phyloP scores from a whole-genome alignment of 2,113 vertebrate species.

The Labeo rohita region DNA sequence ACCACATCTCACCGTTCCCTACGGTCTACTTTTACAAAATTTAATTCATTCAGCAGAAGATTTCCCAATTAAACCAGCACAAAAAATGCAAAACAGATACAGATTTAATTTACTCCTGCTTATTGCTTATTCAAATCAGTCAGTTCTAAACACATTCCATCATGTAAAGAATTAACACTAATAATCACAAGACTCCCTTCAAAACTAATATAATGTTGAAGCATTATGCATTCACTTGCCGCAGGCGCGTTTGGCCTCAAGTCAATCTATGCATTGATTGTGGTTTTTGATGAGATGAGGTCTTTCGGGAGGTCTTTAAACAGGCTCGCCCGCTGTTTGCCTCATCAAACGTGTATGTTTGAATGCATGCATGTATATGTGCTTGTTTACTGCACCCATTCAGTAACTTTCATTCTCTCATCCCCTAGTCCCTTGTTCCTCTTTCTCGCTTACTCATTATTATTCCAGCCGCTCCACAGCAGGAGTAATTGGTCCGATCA shows the following conservation, averaged over 20 bases:
- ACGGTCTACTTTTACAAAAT: not conserved
- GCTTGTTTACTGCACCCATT: not conserved
- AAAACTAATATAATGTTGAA: not conserved
- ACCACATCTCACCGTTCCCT: not conserved
- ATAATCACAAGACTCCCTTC: not conserved
- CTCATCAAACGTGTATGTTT: constrained; percentile 34
- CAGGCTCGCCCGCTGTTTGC: constrained; percentile 31
- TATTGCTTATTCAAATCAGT: not conserved
- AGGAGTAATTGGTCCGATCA: constrained; percentile 64
- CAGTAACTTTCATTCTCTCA: constrained; percentile 20
- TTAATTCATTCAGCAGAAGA: not conserved
- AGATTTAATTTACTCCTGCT: not conserved
- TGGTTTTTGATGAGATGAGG: constrained; percentile 47
- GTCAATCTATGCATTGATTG: constrained; percentile 51
- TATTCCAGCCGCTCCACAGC: constrained; percentile 53
- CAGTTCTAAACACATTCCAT: not conserved
- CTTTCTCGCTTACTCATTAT: constrained; percentile 52
- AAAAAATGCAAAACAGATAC: not conserved
- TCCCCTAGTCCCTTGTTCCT: not conserved
- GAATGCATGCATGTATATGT: constrained; percentile 17
- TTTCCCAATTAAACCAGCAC: not conserved
- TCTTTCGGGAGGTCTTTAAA: constrained; percentile 46
- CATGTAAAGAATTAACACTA: not conserved
- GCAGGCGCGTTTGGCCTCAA: constrained; percentile 19
- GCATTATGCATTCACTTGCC: not conserved